These are phyloP conservation scores for Pollimyrus isidori DNA, from an alignment of 2,113 vertebrate species.

Conservation along the genomic window DNA sequence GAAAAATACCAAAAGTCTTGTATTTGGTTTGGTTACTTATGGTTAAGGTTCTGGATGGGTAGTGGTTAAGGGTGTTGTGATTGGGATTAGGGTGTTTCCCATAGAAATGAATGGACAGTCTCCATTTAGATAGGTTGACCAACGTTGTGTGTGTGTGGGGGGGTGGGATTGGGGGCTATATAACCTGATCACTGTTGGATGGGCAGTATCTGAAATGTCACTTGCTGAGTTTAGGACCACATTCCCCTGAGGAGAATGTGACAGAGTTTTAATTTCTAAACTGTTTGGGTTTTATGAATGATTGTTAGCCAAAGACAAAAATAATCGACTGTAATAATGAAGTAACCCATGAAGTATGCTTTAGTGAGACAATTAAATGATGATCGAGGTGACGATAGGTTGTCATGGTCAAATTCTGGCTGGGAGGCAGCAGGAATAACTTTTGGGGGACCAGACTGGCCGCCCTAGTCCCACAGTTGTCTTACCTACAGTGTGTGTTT, in stretches of 20 bases:
- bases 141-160: too few relatives aligned
- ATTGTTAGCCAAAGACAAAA: neutral
- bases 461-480: neutral
- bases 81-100: too few relatives aligned
- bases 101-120: too few relatives aligned
- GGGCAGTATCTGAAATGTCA: neutral
- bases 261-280: neutral
- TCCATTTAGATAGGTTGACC: too few relatives aligned
- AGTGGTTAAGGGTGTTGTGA: too few relatives aligned
- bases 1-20: too few relatives aligned
- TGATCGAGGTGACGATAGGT: neutral
- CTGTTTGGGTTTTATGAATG: neutral
- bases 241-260: neutral
- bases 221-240: neutral
- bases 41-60: too few relatives aligned
- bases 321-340: neutral
- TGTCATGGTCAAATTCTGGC: neutral
- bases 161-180: neutral
- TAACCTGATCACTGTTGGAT: neutral
- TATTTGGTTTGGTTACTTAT: too few relatives aligned
- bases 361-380: neutral
- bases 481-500: neutral
- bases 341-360: neutral
- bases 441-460: neutral
- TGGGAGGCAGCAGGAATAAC: neutral